Percentiles rank a stretch among this genome's conserved stretches.
These are phyloP conservation scores for Carlito syrichta DNA, from an alignment of 2,113 vertebrate genomes.

Conservation along the genomic window DNA sequence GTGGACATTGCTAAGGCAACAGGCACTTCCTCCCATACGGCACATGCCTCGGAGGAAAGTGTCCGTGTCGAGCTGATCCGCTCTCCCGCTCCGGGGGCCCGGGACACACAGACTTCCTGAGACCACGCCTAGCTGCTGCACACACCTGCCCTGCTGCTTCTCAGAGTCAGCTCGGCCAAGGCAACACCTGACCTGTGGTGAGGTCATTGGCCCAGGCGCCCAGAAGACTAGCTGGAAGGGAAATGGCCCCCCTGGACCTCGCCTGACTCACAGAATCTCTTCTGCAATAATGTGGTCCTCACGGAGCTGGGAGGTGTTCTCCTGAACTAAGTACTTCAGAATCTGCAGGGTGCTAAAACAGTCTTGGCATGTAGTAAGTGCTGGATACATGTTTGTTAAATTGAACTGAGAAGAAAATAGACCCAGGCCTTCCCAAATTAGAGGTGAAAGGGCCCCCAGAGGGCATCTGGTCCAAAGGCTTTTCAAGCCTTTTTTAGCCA, in stretches of 20 bases:
- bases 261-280: background rate
- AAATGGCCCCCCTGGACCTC: background rate
- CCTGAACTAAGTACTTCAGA: background rate
- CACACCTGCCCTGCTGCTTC: background rate
- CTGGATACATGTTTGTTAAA: background rate
- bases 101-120: background rate
- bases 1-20: conserved; percentile 47
- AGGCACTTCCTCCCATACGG: background rate
- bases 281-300: background rate
- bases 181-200: background rate
- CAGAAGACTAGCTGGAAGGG: background rate
- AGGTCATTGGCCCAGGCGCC: background rate
- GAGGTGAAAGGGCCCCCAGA: background rate
- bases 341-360: background rate
- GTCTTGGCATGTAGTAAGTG: background rate
- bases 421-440: background rate
- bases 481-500: conserved; percentile 35
- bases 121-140: background rate
- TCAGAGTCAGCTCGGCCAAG: background rate
- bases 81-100: background rate
- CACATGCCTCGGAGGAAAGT: conserved; percentile 19
- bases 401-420: conserved; percentile 28
- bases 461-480: background rate
- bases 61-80: background rate
- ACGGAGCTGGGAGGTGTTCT: background rate